Evolutionary conservation across 2,888 invertebrate species (phyloP).

Genomic region (Ariolimax columbianus): DNA sequence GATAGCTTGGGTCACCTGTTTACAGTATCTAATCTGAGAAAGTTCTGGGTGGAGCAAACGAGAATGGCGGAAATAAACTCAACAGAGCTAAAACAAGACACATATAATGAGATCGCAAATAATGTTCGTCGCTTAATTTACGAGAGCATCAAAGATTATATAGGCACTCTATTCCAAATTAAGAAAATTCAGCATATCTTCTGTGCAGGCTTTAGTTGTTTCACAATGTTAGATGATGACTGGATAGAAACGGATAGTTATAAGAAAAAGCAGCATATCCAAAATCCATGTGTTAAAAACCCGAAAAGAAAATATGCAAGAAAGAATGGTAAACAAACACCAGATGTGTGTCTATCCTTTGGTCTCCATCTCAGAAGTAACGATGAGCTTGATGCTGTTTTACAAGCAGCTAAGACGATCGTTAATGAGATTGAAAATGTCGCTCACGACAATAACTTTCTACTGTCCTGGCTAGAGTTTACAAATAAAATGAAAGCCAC

Average conservation of each 20-base stretch:
- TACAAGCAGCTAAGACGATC: background rate
- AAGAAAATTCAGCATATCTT: background rate
- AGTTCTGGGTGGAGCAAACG: background rate
- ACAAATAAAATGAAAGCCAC: background rate
- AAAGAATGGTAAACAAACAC: background rate
- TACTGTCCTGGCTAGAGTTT: background rate
- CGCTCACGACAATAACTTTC: slow-evolving; percentile 23
- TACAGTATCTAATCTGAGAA: background rate
- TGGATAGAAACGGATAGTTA: background rate
- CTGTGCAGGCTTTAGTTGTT: background rate
- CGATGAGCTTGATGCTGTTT: background rate
- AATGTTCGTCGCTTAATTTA: background rate
- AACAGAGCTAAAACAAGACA: background rate
- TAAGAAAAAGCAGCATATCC: background rate
- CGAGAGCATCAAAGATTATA: background rate
- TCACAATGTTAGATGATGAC: too few relatives aligned
- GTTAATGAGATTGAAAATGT: background rate
- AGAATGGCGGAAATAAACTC: background rate
- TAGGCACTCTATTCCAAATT: background rate
- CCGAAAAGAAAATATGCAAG: too few relatives aligned
- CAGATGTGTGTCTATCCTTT: slow-evolving; percentile 8
- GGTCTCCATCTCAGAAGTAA: background rate
- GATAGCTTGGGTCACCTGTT: background rate
- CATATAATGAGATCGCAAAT: background rate
- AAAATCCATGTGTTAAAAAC: background rate